Base-by-base conservation (phyloP, 2,797 vertebrate genomes). In the Galaxias olidus region DNA sequence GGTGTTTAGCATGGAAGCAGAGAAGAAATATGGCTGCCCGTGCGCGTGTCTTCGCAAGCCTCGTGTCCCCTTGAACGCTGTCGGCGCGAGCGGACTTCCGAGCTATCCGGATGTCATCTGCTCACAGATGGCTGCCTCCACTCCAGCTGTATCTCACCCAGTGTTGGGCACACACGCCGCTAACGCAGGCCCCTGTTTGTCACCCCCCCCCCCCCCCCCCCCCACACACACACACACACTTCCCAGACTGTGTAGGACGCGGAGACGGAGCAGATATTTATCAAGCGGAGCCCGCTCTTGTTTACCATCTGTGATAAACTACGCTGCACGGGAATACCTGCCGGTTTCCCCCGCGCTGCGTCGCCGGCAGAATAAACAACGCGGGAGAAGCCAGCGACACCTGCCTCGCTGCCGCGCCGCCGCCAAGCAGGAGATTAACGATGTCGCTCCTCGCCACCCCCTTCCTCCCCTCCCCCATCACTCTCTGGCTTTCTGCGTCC, bases 231-330 rank as follows among this genome's bases (percentile, higher is more conserved):
- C n/a, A n/a, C n/a, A n/a, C n/a, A n/a, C n/a, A n/a, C n/a, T n/a
- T 30, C 30, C 30, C 6, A 30, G 30, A 3, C 30, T 8, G 42
- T 41, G 42, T 53, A 20, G 40, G 15, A 47, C 50, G 9, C 2
- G 1, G 13, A 53, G 72, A 71, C 62, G 30, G 62, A 66, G 72
- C 64, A 73, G 65, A 71, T 76, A 78, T 87, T 85, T 81, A 88
- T 85, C 76, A 79, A 63, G 30, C 15, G 56, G 14, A 68, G 54
- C n/a, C 69, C n/a, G 52, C 20, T 59, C 66, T 44, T 84, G 85
- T 84, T 89, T 86, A 82, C 80, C 73, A 18, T 81, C 68, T 75
- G 61, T 72, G 71, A 86, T 83, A 76, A 79, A 78, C 73, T 67
- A 51, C 60, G 42, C 55, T 65, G 59, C 77, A 76, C 74, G 57